These are phyloP conservation scores for Batillaria attramentaria DNA, from an alignment of 1,140 invertebrate species.

Conservation along the genomic window DNA sequence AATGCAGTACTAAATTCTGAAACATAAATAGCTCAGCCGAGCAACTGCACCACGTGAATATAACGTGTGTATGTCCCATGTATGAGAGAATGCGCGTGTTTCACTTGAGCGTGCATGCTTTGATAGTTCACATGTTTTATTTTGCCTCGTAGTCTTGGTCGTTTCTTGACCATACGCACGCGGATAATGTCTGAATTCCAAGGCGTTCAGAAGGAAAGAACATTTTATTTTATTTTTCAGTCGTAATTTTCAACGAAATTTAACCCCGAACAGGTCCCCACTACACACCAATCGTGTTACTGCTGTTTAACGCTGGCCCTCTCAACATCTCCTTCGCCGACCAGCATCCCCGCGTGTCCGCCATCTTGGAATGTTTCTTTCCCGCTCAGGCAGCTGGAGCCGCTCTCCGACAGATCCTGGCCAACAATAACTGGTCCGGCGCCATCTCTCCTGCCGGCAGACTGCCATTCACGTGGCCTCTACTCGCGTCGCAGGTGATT, in stretches of 20 bases:
- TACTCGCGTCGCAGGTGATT: slow-evolving; percentile 29
- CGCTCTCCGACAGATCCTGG: slow-evolving; percentile 52
- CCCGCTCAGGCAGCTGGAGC: slow-evolving; percentile 63
- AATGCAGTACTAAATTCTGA: not conserved
- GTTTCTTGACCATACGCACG: too few relatives aligned
- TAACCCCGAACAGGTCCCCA: not conserved
- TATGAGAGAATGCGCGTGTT: too few relatives aligned
- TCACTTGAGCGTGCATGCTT: too few relatives aligned
- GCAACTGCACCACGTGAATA: too few relatives aligned
- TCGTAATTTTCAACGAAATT: not conserved
- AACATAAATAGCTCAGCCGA: not conserved
- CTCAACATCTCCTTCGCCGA: slow-evolving; percentile 58
- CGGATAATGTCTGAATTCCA: too few relatives aligned
- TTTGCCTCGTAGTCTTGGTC: too few relatives aligned
- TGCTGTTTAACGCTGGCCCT: slow-evolving; percentile 63
- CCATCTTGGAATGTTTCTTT: slow-evolving; percentile 65
- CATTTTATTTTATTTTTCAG: not conserved
- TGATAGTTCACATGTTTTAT: too few relatives aligned
- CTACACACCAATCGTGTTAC: slow-evolving; percentile 45
- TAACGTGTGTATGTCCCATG: too few relatives aligned
- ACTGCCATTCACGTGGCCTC: slow-evolving; percentile 62
- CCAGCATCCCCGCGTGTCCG: slow-evolving; percentile 36
- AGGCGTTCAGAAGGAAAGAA: not conserved
- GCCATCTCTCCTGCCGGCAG: slow-evolving; percentile 58
- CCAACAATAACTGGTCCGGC: slow-evolving; percentile 33